These are phyloP conservation scores for Cotesia typhae DNA, from an alignment of 1,140 invertebrate genomes.

Conservation along the genomic window DNA sequence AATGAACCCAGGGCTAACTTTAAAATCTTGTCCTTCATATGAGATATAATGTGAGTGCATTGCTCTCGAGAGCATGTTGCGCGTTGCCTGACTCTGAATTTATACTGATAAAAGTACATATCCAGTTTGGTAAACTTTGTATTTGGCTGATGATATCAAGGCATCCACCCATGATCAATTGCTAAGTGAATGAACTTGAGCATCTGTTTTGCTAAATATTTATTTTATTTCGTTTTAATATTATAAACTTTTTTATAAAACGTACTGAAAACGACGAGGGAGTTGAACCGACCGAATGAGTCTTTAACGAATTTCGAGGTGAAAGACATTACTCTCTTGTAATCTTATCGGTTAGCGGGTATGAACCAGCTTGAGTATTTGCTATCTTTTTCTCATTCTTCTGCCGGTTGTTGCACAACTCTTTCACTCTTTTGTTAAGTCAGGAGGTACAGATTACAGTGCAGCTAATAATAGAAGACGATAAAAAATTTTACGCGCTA, in stretches of 20 bases:
- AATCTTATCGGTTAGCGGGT: conserved; percentile 18
- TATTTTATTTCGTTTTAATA: not conserved
- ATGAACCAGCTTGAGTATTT: conserved; percentile 28
- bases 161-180: conserved; percentile 12
- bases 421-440: conserved; percentile 32
- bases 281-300: not conserved
- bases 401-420: conserved; percentile 2
- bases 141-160: conserved; percentile 26
- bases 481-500: conserved; percentile 62
- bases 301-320: conserved; percentile 30
- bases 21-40: conserved; percentile 24
- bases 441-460: conserved; percentile 56
- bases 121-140: conserved; percentile 42
- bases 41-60: conserved; percentile 17
- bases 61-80: conserved; percentile 44
- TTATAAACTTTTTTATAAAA: not conserved
- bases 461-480: conserved; percentile 59
- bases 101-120: conserved; percentile 51
- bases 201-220: conserved; percentile 22
- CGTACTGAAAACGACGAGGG: not conserved
- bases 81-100: conserved; percentile 33
- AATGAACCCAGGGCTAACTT: conserved; percentile 33
- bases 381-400: conserved; percentile 4
- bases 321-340: conserved; percentile 26
- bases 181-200: conserved; percentile 30